These are phyloP conservation scores for Cyprinodon variegatus DNA, from an alignment of 2,113 vertebrate species.

Conservation along the genomic window DNA sequence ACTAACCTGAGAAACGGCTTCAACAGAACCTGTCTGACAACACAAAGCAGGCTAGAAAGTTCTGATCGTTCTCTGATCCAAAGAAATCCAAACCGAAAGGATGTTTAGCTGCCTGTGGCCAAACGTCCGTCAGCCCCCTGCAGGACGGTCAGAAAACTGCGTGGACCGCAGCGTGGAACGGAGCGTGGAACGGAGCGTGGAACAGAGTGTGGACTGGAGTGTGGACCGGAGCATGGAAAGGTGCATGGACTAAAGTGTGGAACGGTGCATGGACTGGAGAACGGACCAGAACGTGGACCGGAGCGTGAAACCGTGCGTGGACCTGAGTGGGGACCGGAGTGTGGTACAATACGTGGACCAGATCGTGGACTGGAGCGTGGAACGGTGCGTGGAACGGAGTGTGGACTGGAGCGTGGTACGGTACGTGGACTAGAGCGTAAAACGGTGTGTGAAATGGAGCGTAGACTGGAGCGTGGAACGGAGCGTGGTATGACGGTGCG, in stretches of 20 bases:
- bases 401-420: neutral
- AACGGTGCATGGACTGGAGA: neutral
- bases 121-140: too few relatives aligned
- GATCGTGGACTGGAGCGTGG: neutral
- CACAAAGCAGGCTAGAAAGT: too few relatives aligned
- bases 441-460: neutral
- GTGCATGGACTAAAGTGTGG: neutral
- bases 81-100: too few relatives aligned
- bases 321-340: too few relatives aligned
- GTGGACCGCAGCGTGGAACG: neutral
- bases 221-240: neutral
- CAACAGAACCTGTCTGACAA: too few relatives aligned
- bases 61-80: too few relatives aligned
- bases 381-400: neutral
- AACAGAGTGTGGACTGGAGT: neutral
- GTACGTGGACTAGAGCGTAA: neutral
- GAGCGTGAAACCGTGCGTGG: too few relatives aligned
- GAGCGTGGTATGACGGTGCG: neutral
- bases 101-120: too few relatives aligned
- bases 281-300: neutral
- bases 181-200: neutral
- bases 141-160: too few relatives aligned
- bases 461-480: neutral
- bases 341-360: neutral
- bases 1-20: too few relatives aligned